Evolutionary conservation across 2,113 vertebrate genomes (phyloP).

Genomic region (Neolamprologus toae): DNA sequence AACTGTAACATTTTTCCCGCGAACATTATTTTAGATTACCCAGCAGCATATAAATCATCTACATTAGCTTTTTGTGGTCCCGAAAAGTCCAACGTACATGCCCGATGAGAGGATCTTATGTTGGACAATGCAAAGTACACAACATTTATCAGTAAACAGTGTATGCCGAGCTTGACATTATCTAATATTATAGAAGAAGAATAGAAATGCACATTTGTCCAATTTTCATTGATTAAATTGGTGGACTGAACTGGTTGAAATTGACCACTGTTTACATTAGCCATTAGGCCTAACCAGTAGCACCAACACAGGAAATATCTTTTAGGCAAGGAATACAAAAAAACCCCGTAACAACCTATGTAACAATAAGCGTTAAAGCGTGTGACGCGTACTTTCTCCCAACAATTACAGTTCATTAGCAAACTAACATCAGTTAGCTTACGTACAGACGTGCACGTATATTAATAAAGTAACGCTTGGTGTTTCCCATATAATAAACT

Average conservation of each 20-base stretch:
- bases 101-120: background rate
- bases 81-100: background rate
- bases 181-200: background rate
- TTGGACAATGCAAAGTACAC: background rate
- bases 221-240: background rate
- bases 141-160: background rate
- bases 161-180: background rate
- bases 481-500: background rate
- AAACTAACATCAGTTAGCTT: background rate
- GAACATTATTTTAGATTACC: background rate
- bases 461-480: background rate
- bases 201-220: background rate
- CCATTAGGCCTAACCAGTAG: background rate
- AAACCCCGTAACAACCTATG: accelerated
- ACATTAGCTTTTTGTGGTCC: background rate
- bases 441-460: background rate
- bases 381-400: background rate
- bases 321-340: accelerated
- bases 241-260: background rate
- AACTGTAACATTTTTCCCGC: background rate
- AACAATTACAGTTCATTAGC: background rate
- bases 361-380: background rate
- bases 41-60: background rate
- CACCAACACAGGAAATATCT: background rate
- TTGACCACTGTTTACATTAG: background rate